Conservation (phyloP, 2,113 vertebrate species). For the Monarcha castaneiventris region DNA sequence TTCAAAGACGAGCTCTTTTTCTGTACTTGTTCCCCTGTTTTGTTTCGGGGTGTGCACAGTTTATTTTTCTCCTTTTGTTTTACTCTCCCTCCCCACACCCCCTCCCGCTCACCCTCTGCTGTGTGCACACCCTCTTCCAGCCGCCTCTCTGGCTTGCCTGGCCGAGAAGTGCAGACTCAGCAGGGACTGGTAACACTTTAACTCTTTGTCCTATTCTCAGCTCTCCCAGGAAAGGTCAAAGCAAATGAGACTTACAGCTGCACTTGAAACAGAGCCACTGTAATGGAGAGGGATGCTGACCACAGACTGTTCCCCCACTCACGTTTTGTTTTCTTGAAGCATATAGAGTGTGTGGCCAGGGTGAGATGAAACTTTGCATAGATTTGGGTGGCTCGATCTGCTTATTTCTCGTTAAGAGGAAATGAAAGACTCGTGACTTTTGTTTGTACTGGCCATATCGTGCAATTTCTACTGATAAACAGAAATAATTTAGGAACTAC, state of each 20-base stretch:
- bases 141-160: neutral
- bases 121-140: neutral
- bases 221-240: slow-evolving; percentile 47
- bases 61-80: slow-evolving; percentile 53
- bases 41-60: slow-evolving; percentile 24
- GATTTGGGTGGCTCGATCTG: neutral
- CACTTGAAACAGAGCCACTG: neutral
- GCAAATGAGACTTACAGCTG: neutral
- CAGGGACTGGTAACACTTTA: slow-evolving; percentile 40
- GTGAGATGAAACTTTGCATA: neutral
- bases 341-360: neutral
- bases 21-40: slow-evolving; percentile 31
- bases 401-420: neutral
- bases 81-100: neutral
- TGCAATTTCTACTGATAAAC: slow-evolving; percentile 1
- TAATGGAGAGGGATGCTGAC: neutral
- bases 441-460: neutral
- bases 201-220: slow-evolving; percentile 38
- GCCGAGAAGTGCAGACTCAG: slow-evolving; percentile 25
- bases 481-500: slow-evolving; percentile 20
- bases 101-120: neutral
- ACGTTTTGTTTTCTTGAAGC: neutral
- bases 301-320: neutral
- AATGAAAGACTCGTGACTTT: slow-evolving; percentile 28
- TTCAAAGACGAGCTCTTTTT: slow-evolving; percentile 25